A percentile compares a stretch with the other conserved stretches of the same genome.
phyloP scores from a whole-genome alignment of 2,888 invertebrate genomes.

The Eledone cirrhosa region DNA sequence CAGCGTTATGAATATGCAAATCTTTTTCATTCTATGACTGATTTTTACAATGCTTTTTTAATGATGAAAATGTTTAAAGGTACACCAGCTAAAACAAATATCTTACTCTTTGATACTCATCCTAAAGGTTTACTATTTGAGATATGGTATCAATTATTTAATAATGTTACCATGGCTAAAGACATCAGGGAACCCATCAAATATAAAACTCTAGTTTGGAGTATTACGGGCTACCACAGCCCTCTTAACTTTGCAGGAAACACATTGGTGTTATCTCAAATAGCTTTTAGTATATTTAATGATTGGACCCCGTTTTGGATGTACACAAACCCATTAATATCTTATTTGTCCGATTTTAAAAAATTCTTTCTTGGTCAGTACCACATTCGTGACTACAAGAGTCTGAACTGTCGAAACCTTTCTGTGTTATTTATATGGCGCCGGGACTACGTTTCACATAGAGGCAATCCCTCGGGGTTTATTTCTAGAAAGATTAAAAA shows the following conservation, averaged over 20 bases:
- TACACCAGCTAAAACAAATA: slow-evolving; percentile 45
- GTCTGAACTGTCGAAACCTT: slow-evolving; percentile 51
- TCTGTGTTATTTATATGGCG: slow-evolving; percentile 62
- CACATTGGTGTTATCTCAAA: background rate
- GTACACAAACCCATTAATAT: slow-evolving; percentile 37
- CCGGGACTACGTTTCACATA: slow-evolving; percentile 63
- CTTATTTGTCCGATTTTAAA: slow-evolving; percentile 59
- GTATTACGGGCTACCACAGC: slow-evolving; percentile 59
- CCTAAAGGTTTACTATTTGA: slow-evolving; percentile 59
- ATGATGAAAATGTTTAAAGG: slow-evolving; percentile 46
- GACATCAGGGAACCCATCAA: slow-evolving; percentile 41
- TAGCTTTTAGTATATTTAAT: background rate
- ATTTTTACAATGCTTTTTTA: slow-evolving; percentile 58
- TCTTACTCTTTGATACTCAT: slow-evolving; percentile 62
- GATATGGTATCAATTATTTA: slow-evolving; percentile 60
- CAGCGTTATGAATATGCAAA: slow-evolving; percentile 60
- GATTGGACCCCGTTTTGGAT: slow-evolving; percentile 17
- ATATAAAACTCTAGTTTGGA: slow-evolving; percentile 55
- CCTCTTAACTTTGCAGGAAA: slow-evolving; percentile 50
- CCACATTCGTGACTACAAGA: slow-evolving; percentile 32
- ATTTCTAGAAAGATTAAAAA: slow-evolving; percentile 63
- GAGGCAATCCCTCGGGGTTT: slow-evolving; percentile 60
- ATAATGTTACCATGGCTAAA: slow-evolving; percentile 48
- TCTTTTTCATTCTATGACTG: slow-evolving; percentile 60
- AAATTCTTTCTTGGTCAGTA: slow-evolving; percentile 55